These are phyloP conservation scores for Apolygus lucorum DNA, from an alignment of 1,140 invertebrate genomes.

Conservation along the genomic window DNA sequence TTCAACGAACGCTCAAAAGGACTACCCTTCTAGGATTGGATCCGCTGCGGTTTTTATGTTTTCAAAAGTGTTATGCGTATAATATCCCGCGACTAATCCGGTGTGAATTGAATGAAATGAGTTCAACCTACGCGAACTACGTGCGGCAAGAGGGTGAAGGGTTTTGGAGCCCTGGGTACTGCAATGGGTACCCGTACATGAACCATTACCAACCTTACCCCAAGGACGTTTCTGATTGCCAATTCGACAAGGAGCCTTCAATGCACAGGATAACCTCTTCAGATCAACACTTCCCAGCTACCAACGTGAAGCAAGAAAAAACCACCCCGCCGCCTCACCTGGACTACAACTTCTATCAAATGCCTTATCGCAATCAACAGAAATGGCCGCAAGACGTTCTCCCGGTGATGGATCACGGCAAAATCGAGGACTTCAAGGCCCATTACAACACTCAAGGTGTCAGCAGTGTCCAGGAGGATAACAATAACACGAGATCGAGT, in stretches of 20 bases:
- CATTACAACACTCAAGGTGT: not conserved
- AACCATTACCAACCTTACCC: not conserved
- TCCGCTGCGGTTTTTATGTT: conserved; percentile 15
- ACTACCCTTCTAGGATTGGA: conserved; percentile 16
- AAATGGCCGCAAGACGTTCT: not conserved
- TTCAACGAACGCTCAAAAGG: not conserved
- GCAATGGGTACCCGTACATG: not conserved
- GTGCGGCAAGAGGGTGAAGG: not conserved
- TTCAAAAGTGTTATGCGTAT: conserved; percentile 5
- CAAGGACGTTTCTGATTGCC: not conserved
- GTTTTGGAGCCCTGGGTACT: not conserved
- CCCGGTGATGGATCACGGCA: not conserved
- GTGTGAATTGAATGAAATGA: not conserved
- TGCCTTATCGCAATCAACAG: not conserved
- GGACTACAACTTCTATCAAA: conserved; percentile 2
- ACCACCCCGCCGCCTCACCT: not conserved
- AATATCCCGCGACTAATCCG: not conserved
- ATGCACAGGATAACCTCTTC: not conserved
- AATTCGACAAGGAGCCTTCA: not conserved
- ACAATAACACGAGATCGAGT: conserved; percentile 10
- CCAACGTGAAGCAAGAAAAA: not conserved
- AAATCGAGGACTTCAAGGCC: not conserved
- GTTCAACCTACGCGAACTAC: conserved; percentile 13
- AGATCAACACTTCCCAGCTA: not conserved
- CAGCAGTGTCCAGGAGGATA: conserved; percentile 17